phyloP scores from a whole-genome alignment of 2,113 vertebrate genomes.

The Myodes glareolus region DNA sequence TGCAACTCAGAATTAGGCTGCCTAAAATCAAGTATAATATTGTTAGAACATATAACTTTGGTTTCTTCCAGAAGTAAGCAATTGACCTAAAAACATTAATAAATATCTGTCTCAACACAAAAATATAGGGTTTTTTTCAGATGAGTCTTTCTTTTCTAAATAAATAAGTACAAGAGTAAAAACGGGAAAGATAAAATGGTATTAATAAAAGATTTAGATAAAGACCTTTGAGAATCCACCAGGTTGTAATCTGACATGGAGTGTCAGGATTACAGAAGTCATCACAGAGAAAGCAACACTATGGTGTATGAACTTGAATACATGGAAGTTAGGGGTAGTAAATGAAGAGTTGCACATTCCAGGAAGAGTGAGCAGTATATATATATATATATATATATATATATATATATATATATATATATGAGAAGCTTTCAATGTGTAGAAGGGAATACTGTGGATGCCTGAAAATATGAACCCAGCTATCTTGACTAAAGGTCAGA shows the following conservation, averaged over 20 bases:
- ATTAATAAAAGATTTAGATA: neutral
- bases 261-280: neutral
- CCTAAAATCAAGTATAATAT: neutral
- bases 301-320: neutral
- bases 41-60: neutral
- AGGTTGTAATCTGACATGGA: neutral
- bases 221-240: neutral
- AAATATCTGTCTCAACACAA: neutral
- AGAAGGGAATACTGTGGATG: neutral
- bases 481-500: too few relatives aligned
- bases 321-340: neutral
- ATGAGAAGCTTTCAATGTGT: neutral
- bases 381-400: too few relatives aligned
- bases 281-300: neutral
- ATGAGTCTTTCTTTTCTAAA: neutral
- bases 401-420: too few relatives aligned
- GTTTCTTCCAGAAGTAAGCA: neutral
- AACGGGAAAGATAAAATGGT: neutral
- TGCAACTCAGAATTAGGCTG: neutral
- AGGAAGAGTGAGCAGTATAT: neutral
- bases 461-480: too few relatives aligned
- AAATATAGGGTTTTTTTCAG: neutral
- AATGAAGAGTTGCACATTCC: neutral
- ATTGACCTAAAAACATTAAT: neutral
- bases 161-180: neutral